Evolutionary conservation across 2,797 vertebrate species (phyloP).

Genomic region (Poliocrania exsul): DNA sequence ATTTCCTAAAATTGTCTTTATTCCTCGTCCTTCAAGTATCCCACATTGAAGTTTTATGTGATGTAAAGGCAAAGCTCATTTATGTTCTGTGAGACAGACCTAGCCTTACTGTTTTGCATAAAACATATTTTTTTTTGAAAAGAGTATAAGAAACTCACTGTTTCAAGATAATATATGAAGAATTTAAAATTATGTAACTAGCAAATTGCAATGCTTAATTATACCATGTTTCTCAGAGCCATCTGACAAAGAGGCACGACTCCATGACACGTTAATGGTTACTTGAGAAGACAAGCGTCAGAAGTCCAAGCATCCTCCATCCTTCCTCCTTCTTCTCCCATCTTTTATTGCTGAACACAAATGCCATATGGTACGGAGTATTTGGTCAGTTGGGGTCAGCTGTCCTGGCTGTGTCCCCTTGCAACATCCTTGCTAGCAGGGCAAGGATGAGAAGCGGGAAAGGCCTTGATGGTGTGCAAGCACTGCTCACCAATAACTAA

Average conservation of each 20-base stretch:
- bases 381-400: not conserved
- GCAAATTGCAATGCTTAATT: not conserved
- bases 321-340: not conserved
- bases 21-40: not conserved
- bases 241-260: not conserved
- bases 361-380: accelerated
- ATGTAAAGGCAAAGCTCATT: not conserved
- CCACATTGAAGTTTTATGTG: not conserved
- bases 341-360: not conserved
- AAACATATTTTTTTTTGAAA: not conserved
- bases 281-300: accelerated
- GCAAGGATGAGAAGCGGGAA: not conserved
- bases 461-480: not conserved
- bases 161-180: not conserved
- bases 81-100: not conserved
- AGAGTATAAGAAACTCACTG: not conserved
- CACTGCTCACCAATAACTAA: not conserved
- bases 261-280: not conserved
- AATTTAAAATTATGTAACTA: not conserved
- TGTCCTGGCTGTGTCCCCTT: not conserved
- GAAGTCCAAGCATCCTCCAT: not conserved
- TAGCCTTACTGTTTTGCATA: not conserved
- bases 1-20: not conserved
- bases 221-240: not conserved
- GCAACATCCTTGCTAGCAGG: not conserved